phyloP scores from a whole-genome alignment of 2,113 vertebrate species.

The Megaceryle maxima region DNA sequence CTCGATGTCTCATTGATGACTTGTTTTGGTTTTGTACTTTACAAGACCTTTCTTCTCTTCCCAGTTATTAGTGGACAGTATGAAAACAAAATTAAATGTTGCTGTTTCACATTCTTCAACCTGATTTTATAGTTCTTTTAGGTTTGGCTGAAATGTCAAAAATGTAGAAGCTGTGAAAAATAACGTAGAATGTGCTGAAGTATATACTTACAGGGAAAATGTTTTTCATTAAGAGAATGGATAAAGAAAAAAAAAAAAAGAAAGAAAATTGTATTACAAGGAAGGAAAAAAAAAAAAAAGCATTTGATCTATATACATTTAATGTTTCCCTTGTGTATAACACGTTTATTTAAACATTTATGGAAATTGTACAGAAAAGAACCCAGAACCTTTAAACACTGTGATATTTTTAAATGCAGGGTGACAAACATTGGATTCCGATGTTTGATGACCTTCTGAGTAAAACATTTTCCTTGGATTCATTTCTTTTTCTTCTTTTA shows the following conservation, averaged over 20 bases:
- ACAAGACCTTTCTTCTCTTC: neutral
- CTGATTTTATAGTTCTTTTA: constrained; percentile 26
- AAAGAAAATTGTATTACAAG: neutral
- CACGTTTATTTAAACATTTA: constrained; percentile 19
- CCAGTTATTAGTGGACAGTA: neutral
- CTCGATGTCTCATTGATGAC: neutral
- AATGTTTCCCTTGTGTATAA: constrained; percentile 65
- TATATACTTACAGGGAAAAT: constrained; percentile 51
- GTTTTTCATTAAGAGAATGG: constrained; percentile 45
- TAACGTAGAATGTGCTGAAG: constrained; percentile 9
- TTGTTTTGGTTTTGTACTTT: neutral
- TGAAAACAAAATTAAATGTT: constrained; percentile 4
- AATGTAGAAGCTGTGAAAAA: constrained; percentile 62
- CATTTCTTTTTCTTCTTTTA: neutral
- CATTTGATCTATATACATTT: constrained; percentile 35
- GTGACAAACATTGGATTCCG: neutral
- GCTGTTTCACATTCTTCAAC: neutral
- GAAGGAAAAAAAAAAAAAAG: neutral
- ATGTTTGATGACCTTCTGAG: constrained; percentile 42
- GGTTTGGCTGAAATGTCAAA: constrained; percentile 67
- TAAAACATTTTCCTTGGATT: constrained; percentile 41
- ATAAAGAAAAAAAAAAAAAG: neutral
- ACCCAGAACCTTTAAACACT: constrained; percentile 25
- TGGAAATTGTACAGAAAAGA: constrained; percentile 22
- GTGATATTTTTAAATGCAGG: constrained; percentile 49